Percentiles rank a stretch among this genome's conserved stretches.
Conservation (phyloP, 2,888 invertebrate genomes). For the Brenthis hecate region DNA sequence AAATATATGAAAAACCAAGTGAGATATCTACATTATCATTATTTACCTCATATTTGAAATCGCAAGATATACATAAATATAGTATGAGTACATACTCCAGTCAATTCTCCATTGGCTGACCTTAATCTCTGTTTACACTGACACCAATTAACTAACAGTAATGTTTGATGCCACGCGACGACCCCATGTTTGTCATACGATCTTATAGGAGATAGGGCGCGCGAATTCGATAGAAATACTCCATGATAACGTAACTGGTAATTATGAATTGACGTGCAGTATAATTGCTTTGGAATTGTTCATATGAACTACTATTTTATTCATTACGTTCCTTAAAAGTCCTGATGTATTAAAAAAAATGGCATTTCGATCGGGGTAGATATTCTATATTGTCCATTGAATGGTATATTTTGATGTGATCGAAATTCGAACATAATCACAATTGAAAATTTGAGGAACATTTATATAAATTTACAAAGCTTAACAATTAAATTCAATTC, state of each 20-base stretch:
- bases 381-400: too few relatives aligned
- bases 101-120: constrained; percentile 43
- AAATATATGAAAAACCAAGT: too few relatives aligned
- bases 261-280: constrained; percentile 21
- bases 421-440: too few relatives aligned
- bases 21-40: too few relatives aligned
- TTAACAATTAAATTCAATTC: too few relatives aligned
- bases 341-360: too few relatives aligned
- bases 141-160: constrained; percentile 57
- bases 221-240: constrained; percentile 42
- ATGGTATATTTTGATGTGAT: too few relatives aligned
- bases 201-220: constrained; percentile 38
- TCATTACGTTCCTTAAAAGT: neutral
- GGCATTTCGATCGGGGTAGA: too few relatives aligned
- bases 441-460: too few relatives aligned
- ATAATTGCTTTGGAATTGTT: constrained; percentile 18
- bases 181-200: constrained; percentile 30
- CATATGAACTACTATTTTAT: constrained; percentile 1
- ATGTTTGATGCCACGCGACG: constrained; percentile 43
- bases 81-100: neutral
- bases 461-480: too few relatives aligned
- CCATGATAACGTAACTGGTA: constrained; percentile 23
- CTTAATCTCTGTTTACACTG: constrained; percentile 57
- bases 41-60: too few relatives aligned
- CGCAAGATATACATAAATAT: too few relatives aligned